A percentile compares a stretch with the other conserved stretches of the same genome.
Conservation (phyloP, 2,888 invertebrate species). For the Chymomyza caudatula region DNA sequence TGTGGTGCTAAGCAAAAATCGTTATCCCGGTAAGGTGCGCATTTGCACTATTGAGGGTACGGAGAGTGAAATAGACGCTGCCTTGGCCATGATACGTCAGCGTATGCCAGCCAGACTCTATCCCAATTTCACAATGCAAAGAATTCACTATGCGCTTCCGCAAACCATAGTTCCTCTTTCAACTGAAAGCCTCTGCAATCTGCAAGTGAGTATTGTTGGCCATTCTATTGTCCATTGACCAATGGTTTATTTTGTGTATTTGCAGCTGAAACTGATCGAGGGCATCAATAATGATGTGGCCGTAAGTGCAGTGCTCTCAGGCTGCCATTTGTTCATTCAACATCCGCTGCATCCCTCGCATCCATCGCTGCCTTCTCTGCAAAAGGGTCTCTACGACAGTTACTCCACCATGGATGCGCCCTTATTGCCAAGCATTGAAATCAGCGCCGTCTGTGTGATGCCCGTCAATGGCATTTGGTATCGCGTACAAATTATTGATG, state of each 20-base stretch:
- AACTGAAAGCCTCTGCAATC: conserved; percentile 75
- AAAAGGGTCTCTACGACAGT: conserved; percentile 88
- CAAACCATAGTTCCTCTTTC: conserved; percentile 77
- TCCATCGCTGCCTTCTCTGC: conserved; percentile 88
- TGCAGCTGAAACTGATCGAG: conserved; percentile 90
- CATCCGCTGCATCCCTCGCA: conserved; percentile 96
- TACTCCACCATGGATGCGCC: conserved; percentile 90
- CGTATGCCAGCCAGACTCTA: conserved; percentile 90
- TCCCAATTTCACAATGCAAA: conserved; percentile 86
- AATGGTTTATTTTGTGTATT: conserved; percentile 5
- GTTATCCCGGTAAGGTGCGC: conserved; percentile 85
- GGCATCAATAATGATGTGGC: conserved; percentile 95
- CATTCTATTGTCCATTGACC: background rate
- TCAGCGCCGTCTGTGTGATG: conserved; percentile 93
- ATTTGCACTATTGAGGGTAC: conserved; percentile 91
- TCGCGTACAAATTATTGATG: conserved; percentile 89
- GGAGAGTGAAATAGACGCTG: conserved; percentile 87
- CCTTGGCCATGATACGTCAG: conserved; percentile 89
- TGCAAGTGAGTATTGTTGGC: conserved; percentile 77
- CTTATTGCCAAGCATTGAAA: conserved; percentile 85
- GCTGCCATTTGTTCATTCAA: conserved; percentile 95
- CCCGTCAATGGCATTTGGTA: conserved; percentile 91
- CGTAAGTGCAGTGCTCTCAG: conserved; percentile 90
- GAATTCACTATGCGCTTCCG: conserved; percentile 75
- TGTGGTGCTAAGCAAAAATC: conserved; percentile 86